Conservation (phyloP, 2,888 invertebrate genomes). For the Peribatodes rhomboidaria region DNA sequence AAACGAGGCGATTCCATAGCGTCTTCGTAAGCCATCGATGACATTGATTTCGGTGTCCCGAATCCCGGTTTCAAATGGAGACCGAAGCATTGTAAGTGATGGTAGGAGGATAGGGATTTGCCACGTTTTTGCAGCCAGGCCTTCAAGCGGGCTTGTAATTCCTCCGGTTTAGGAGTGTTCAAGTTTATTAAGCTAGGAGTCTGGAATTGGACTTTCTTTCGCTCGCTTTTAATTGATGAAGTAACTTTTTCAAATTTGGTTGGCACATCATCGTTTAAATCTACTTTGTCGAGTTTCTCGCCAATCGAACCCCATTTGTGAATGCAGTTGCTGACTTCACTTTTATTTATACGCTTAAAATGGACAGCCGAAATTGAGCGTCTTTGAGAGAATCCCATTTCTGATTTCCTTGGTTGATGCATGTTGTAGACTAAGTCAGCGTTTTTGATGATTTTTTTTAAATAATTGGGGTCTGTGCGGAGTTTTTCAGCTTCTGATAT, state of each 20-base stretch:
- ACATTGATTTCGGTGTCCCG: constrained; percentile 15
- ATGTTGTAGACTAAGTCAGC: constrained; percentile 5
- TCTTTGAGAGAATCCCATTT: constrained; percentile 52
- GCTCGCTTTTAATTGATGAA: constrained; percentile 76
- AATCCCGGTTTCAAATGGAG: constrained; percentile 56
- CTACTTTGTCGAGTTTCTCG: constrained; percentile 68
- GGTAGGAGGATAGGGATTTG: constrained; percentile 78
- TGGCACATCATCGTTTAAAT: constrained; percentile 68
- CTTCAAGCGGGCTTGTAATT: constrained; percentile 74
- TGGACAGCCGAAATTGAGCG: constrained; percentile 83
- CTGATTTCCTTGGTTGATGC: constrained; percentile 33
- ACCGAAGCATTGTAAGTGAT: constrained; percentile 86
- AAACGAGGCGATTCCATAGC: constrained; percentile 44
- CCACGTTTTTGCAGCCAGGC: constrained; percentile 84
- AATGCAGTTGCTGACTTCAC: constrained; percentile 70
- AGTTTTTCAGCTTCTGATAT: constrained; percentile 57
- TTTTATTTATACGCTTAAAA: constrained; percentile 72
- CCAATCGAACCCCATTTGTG: constrained; percentile 79
- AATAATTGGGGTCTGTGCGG: constrained; percentile 62
- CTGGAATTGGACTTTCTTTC: constrained; percentile 75
- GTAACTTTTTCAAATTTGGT: constrained; percentile 63
- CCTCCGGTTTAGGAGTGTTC: constrained; percentile 74
- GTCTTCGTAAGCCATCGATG: background rate
- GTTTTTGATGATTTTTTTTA: constrained; percentile 65
- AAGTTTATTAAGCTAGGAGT: constrained; percentile 65